phyloP scores from a whole-genome alignment of 30 jellyfish, hydroid and myxozoan genomes.

The Hydractinia symbiolongicarpus region DNA sequence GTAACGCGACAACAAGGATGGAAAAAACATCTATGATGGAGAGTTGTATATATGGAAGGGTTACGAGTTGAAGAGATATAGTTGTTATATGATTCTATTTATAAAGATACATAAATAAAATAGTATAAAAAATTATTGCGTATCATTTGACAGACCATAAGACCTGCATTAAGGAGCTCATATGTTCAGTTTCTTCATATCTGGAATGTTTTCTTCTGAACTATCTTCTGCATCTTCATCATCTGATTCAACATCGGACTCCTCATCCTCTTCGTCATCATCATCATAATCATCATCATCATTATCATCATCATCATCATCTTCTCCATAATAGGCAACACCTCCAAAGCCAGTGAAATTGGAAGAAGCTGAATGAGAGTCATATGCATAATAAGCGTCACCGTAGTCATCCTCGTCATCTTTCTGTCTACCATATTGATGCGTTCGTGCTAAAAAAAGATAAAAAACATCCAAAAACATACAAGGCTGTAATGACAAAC shows the following conservation, averaged over 20 bases:
- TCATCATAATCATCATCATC: slow-evolving; percentile 15
- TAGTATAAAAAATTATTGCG: no score
- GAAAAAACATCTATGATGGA: no score
- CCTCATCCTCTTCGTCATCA: slow-evolving; percentile 38
- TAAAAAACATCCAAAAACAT: neutral
- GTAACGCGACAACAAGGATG: no score
- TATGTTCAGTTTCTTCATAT: neutral
- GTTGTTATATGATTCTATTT: no score
- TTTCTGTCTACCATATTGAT: slow-evolving; percentile 49
- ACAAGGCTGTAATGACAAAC: no score
- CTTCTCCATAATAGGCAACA: slow-evolving; percentile 35
- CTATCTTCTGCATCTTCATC: slow-evolving; percentile 52
- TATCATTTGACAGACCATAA: no score
- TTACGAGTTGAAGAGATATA: no score
- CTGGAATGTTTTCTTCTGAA: slow-evolving; percentile 34
- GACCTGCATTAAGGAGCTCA: no score
- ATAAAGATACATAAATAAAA: no score
- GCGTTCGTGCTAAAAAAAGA: slow-evolving; percentile 25
- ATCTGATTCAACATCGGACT: slow-evolving; percentile 39
- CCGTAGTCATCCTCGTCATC: slow-evolving; percentile 51
- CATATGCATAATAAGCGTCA: slow-evolving; percentile 35
- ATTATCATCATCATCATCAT: slow-evolving; percentile 30
- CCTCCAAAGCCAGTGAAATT: slow-evolving; percentile 23
- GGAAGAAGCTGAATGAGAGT: slow-evolving; percentile 22
- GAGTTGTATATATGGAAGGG: no score